Percentiles rank a stretch among this genome's conserved stretches.
Conservation (phyloP, 2,797 vertebrate species). For the Myotis planiceps region DNA sequence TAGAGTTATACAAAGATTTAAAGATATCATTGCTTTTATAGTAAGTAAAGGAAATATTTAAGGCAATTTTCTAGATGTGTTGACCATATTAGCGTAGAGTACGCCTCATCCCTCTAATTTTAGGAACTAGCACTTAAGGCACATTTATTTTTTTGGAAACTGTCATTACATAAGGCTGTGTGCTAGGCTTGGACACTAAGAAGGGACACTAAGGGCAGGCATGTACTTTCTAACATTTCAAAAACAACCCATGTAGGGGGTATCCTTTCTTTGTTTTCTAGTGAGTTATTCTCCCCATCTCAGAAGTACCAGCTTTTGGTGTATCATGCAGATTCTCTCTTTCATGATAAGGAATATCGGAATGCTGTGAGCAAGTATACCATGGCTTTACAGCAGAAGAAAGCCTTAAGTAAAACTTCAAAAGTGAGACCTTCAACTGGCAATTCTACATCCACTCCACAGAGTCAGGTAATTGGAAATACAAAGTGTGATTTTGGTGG, state of each 20-base stretch:
- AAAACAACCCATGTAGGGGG: background rate
- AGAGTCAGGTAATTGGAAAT: conserved; percentile 91
- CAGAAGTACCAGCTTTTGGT: conserved; percentile 99
- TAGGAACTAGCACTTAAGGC: background rate
- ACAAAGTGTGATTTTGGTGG: background rate
- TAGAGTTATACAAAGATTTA: background rate
- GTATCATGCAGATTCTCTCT: conserved; percentile 97
- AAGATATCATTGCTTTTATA: background rate
- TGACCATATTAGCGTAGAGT: background rate
- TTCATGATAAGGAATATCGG: conserved; percentile 98
- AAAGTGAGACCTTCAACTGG: conserved; percentile 97
- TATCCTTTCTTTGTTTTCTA: conserved; percentile 78
- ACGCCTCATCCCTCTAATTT: background rate
- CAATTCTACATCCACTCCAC: conserved; percentile 91
- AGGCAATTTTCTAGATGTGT: background rate
- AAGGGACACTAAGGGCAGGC: background rate
- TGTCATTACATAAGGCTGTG: background rate
- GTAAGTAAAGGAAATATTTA: conserved; percentile 18
- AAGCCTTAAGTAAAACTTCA: conserved; percentile 97
- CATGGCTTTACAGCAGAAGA: conserved; percentile 98
- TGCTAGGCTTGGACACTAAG: background rate
- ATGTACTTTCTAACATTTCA: background rate
- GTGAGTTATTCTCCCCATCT: conserved; percentile 96
- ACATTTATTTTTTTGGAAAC: background rate
- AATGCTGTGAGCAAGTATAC: conserved; percentile 98